Percentiles rank a stretch among this genome's conserved stretches.
Evolutionary conservation across 2,797 vertebrate genomes (phyloP).

Genomic region (Channallabes apus): DNA sequence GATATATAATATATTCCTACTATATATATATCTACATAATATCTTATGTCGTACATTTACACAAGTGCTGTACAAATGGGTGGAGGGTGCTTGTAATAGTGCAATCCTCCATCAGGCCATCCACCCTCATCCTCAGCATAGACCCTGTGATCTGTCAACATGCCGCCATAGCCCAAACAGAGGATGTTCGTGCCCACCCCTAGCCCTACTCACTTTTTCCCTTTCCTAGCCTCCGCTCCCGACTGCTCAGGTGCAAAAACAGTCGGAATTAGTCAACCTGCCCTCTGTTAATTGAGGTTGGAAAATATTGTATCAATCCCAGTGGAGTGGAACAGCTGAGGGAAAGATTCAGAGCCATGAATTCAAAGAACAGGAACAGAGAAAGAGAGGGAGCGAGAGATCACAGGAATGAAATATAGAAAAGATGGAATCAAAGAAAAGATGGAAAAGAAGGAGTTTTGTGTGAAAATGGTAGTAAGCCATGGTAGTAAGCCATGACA

Average conservation of each 20-base stretch:
- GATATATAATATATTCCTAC: not conserved
- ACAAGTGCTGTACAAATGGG: not conserved
- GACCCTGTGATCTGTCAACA: constrained; percentile 71
- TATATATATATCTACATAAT: not conserved
- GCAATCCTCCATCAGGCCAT: constrained; percentile 55
- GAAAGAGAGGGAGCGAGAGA: constrained; percentile 9
- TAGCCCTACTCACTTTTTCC: constrained; percentile 80
- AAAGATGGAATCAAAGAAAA: constrained; percentile 5
- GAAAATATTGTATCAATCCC: constrained; percentile 86
- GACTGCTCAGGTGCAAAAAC: constrained; percentile 82
- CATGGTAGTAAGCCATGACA: not conserved
- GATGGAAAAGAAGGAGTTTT: not conserved
- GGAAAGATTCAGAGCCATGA: constrained; percentile 54
- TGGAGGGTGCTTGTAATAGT: constrained; percentile 16
- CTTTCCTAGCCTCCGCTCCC: constrained; percentile 75
- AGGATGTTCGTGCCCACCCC: constrained; percentile 61
- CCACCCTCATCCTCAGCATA: constrained; percentile 64
- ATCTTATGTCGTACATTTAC: not conserved
- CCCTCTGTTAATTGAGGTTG: constrained; percentile 78
- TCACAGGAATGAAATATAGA: constrained; percentile 42
- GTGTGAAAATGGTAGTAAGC: not conserved
- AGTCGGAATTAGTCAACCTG: constrained; percentile 80
- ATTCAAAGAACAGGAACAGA: constrained; percentile 18
- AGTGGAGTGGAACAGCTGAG: constrained; percentile 77
- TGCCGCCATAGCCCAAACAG: constrained; percentile 64